Base-by-base conservation (phyloP, 2,888 invertebrate species). In the Leptinotarsa haldemani region DNA sequence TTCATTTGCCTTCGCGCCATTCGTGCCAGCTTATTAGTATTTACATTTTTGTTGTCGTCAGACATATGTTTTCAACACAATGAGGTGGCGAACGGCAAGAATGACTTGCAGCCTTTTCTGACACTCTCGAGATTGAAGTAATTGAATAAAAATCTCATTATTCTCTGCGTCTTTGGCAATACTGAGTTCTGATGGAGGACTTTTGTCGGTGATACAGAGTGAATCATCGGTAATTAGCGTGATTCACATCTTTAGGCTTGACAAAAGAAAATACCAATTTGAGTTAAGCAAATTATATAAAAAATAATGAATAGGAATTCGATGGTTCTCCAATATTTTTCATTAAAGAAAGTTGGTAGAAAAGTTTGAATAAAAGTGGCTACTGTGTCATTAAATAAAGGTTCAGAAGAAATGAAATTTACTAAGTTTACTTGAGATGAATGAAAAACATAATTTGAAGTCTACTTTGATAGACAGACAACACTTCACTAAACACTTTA, bases 11-110 rank as follows among this genome's bases (percentile, higher is more conserved):
- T 30, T 61, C 25, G 61, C 61, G 40, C 61, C 61, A 61, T 61
- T 61, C 61, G n/a, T 61, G 61, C 15, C 61, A 30, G 61, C 61
- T 61, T 61, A 61, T 61, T 61, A 61, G 61, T 61, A 61, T 61
- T 61, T 61, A 61, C 61, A 61, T 61, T 61, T 61, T 25, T 40
- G 9, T 61, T 61, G 61, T 61, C 61, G 18, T 61, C 61, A 40
- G 25, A 61, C 61, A 30, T 40, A 40, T 61, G 61, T 61, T 61
- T 30, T 40, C 61, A 16, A 61, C 61, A 61, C 61, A 61, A 61
- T 30, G 61, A 61, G 61, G 30, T 30, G 61, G 61, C 30, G 61
- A 61, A 40, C 40, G 61, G 61, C 40, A 5, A 61, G 20, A 30
- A 61, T 61, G 61, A 61, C 61, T 61, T 61, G 61, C 61, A 61